phyloP scores from a whole-genome alignment of 1,140 invertebrate species.

The Halictus rubicundus region DNA sequence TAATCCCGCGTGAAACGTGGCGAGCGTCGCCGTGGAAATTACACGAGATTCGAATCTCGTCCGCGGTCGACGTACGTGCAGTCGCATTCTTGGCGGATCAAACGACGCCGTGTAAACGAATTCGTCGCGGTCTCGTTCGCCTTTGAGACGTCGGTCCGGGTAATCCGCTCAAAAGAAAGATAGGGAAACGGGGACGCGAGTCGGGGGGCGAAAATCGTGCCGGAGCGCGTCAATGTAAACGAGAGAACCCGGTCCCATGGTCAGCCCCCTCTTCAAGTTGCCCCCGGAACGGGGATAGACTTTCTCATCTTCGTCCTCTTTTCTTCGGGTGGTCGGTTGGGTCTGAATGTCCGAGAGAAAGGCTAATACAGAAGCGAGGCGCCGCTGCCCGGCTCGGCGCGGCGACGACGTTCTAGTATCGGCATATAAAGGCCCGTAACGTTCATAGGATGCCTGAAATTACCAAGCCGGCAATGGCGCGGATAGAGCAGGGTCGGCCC shows the following conservation, averaged over 20 bases:
- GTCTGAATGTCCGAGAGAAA: slow-evolving; percentile 32
- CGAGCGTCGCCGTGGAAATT: too few species aligned
- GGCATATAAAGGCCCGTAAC: slow-evolving; percentile 52
- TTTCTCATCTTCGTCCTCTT: too few species aligned
- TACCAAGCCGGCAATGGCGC: slow-evolving; percentile 37
- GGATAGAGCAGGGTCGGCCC: slow-evolving; percentile 7
- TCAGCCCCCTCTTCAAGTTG: too few species aligned
- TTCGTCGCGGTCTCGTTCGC: not conserved
- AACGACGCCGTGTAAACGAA: slow-evolving; percentile 20
- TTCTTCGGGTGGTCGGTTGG: too few species aligned
- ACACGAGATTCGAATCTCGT: too few species aligned
- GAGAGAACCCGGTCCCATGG: not conserved
- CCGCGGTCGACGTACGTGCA: not conserved
- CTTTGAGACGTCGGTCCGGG: slow-evolving; percentile 8
- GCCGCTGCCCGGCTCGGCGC: too few species aligned
- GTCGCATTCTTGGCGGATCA: not conserved
- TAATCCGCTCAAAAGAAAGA: slow-evolving; percentile 38
- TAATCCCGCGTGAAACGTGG: too few species aligned
- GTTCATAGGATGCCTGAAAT: slow-evolving; percentile 45
- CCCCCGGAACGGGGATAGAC: too few species aligned
- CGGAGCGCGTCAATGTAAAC: slow-evolving; percentile 37
- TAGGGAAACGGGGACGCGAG: not conserved
- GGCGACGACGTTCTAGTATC: slow-evolving; percentile 47
- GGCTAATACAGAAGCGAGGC: not conserved
- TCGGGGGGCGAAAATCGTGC: slow-evolving; percentile 34